Base-by-base conservation (phyloP, 2,888 invertebrate genomes). In the Ernsta delagoae region DNA sequence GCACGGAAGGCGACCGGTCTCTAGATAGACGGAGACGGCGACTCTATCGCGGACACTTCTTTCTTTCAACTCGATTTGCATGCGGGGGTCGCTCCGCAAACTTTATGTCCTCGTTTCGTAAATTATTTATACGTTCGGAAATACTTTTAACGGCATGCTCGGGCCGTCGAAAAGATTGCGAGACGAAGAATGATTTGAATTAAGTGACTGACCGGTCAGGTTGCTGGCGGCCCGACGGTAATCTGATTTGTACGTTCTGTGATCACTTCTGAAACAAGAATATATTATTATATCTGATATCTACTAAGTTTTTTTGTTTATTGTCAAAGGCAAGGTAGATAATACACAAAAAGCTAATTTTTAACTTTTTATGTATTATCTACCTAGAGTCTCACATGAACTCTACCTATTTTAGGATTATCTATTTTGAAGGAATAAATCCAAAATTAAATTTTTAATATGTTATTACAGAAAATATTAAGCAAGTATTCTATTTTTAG, bases 31-130 rank as follows among this genome's bases (percentile, higher is more conserved):
- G 83, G 92, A 88, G 92, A 92, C 77, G 78, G 84, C 77, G 80
- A 70, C 79, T 80, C 80, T 79, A 81, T 79, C 82, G 86, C 84
- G 85, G 88, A 88, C 90, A 87, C 86, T 90, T 92, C 89, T 90
- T 91, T 89, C 86, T 81, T 86, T 77, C 88, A 91, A 92, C 92
- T 91, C 89, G 87, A 93, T 93, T 93, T 93, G 92, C 93, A 93
- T 92, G 89, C 88, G 87, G 86, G 87, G 90, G 89, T 89, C 88
- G 89, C 86, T 86, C 83, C 82, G 86, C 89, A 92, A 93, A 93
- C 89, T 93, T 93, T 92, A 90, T 90, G 92, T 92, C 91, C 92
- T 92, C 91, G 87, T 89, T 91, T 86, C 88, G 88, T 93, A 90
- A 92, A 92, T 92, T 89, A 93, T 93, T 92, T 90, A 93, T 91